These are phyloP conservation scores for Drosophila nr. perissopoda DNA, from an alignment of 2,888 invertebrate species.

Conservation along the genomic window DNA sequence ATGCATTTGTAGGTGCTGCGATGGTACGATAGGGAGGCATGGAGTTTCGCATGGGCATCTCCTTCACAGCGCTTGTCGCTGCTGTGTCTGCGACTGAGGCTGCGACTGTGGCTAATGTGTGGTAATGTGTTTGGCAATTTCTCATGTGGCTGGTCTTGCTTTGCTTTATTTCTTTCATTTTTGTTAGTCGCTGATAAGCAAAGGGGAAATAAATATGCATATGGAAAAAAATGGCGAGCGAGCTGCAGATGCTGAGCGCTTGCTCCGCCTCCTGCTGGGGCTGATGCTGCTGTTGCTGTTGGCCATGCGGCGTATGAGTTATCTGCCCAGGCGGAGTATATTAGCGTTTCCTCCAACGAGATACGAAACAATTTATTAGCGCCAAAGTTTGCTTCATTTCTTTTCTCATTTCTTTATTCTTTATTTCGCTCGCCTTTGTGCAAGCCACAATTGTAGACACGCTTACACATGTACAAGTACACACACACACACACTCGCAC, in stretches of 20 bases:
- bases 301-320: slow-evolving; percentile 75
- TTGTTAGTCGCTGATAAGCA: slow-evolving; percentile 80
- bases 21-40: not conserved
- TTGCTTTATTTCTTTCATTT: slow-evolving; percentile 67
- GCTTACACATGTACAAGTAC: slow-evolving; percentile 31
- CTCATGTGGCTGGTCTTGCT: slow-evolving; percentile 57
- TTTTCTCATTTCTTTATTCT: slow-evolving; percentile 42
- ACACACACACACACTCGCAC: slow-evolving; percentile 24
- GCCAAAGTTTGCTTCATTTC: slow-evolving; percentile 72
- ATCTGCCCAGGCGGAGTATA: slow-evolving; percentile 65
- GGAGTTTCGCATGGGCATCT: not conserved
- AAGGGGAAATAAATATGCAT: slow-evolving; percentile 81
- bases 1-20: slow-evolving; percentile 22
- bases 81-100: slow-evolving; percentile 9
- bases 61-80: not conserved
- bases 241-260: slow-evolving; percentile 1
- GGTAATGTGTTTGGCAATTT: slow-evolving; percentile 78
- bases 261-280: slow-evolving; percentile 28
- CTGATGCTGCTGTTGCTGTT: slow-evolving; percentile 5
- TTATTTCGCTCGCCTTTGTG: slow-evolving; percentile 57
- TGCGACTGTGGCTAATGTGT: slow-evolving; percentile 60
- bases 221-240: slow-evolving; percentile 47
- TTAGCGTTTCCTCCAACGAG: slow-evolving; percentile 54
- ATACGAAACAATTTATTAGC: slow-evolving; percentile 82
- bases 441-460: slow-evolving; percentile 23